phyloP scores from a whole-genome alignment of 2,113 vertebrate species.

The Lampris incognitus region DNA sequence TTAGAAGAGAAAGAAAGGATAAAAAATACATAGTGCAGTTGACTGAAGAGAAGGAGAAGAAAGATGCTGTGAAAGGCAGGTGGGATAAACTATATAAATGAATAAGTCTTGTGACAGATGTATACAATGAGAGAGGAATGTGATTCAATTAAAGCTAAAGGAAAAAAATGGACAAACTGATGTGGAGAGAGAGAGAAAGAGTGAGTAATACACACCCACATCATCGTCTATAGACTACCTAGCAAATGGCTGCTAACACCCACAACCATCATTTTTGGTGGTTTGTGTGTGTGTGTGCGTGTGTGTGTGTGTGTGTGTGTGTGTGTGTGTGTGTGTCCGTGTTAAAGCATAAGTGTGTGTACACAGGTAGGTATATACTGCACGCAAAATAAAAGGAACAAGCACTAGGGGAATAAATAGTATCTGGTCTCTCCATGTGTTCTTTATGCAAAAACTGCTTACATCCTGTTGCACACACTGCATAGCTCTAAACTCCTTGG shows the following conservation, averaged over 20 bases:
- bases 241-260: slow-evolving; percentile 41
- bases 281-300: background rate
- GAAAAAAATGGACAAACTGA: slow-evolving; percentile 32
- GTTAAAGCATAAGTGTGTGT: background rate
- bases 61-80: too few species aligned
- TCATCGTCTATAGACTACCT: slow-evolving; percentile 31
- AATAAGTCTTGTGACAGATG: too few species aligned
- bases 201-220: slow-evolving; percentile 68
- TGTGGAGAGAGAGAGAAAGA: slow-evolving; percentile 4
- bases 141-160: background rate
- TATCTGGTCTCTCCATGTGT: too few species aligned
- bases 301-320: background rate
- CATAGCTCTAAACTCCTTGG: too few species aligned
- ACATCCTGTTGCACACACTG: too few species aligned
- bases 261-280: slow-evolving; percentile 35
- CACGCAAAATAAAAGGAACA: too few species aligned
- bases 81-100: too few species aligned
- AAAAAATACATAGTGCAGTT: too few species aligned
- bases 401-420: too few species aligned
- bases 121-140: background rate
- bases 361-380: background rate
- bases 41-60: too few species aligned
- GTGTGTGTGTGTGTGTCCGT: slow-evolving; percentile 3
- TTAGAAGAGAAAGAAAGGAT: background rate
- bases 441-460: too few species aligned